A percentile compares a stretch with the other conserved stretches of the same genome.
These are phyloP conservation scores for Morelia viridis DNA, from an alignment of 2,797 vertebrate species.

Conservation along the genomic window DNA sequence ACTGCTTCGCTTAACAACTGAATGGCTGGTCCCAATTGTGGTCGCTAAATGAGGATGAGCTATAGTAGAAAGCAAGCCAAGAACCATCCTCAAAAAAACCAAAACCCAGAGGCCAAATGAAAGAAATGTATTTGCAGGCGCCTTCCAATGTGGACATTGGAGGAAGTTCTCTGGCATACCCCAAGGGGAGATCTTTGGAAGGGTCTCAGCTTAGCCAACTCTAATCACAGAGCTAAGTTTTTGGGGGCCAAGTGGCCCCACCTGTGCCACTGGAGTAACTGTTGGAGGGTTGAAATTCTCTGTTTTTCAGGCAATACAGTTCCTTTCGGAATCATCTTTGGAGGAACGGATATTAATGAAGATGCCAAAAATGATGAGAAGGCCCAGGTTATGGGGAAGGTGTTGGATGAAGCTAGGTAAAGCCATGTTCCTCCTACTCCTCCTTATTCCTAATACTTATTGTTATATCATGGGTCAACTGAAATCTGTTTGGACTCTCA, in stretches of 20 bases:
- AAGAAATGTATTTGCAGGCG: not conserved
- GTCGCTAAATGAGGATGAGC: not conserved
- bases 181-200: not conserved
- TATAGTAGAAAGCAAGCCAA: not conserved
- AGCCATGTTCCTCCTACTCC: no score
- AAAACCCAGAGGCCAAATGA: not conserved
- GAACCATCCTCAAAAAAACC: not conserved
- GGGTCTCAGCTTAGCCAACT: not conserved
- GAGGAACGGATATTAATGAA: slow-evolving; percentile 96
- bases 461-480: not conserved
- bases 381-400: slow-evolving; percentile 82
- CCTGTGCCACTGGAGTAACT: not conserved
- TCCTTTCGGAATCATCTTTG: slow-evolving; percentile 91
- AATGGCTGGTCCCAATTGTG: not conserved
- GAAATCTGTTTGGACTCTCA: not conserved
- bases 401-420: slow-evolving; percentile 89
- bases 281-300: not conserved
- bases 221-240: not conserved
- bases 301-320: slow-evolving; percentile 76
- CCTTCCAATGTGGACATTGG: not conserved
- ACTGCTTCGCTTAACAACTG: not conserved
- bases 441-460: not conserved
- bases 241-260: not conserved
- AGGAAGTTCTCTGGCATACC: not conserved
- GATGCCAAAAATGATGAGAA: slow-evolving; percentile 86